Evolutionary conservation across 2,113 vertebrate species (phyloP).

Genomic region (Rhodinocichla rosea): DNA sequence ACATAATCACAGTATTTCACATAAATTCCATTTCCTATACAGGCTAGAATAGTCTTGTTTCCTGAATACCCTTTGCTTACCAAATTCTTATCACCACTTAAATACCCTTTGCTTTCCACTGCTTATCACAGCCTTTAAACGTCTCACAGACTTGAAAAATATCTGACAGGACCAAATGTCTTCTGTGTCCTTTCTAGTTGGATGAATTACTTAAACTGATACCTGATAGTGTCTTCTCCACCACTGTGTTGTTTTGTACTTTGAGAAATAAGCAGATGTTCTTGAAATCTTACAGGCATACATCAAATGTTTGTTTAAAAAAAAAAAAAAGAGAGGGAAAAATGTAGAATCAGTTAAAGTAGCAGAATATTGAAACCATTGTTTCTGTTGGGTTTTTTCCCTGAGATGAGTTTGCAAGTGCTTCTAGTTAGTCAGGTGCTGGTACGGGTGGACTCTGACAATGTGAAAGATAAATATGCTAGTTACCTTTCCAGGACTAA

Average conservation of each 20-base stretch:
- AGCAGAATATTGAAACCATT: not conserved
- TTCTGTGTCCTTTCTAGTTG: not conserved
- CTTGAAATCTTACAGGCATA: not conserved
- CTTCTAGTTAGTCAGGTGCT: not conserved
- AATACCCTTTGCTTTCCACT: not conserved
- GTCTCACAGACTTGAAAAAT: not conserved
- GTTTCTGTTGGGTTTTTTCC: fast-evolving
- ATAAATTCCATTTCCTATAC: not conserved
- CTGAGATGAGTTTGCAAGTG: not conserved
- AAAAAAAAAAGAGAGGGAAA: not conserved
- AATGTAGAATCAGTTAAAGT: fast-evolving
- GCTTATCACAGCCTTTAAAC: not conserved
- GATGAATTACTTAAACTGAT: not conserved
- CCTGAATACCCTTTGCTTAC: not conserved
- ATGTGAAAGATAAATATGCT: not conserved
- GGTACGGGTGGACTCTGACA: not conserved
- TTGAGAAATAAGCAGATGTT: not conserved
- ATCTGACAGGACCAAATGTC: not conserved
- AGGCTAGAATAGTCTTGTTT: not conserved
- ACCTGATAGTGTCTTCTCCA: not conserved
- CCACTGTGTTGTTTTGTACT: not conserved
- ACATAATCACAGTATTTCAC: not conserved
- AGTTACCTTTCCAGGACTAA: not conserved
- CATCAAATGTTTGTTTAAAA: not conserved
- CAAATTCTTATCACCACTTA: not conserved